Evolutionary conservation across 1,140 invertebrate genomes (phyloP), one percentile per base, ranked within the genome.

Genomic region (Asobara japonica): DNA sequence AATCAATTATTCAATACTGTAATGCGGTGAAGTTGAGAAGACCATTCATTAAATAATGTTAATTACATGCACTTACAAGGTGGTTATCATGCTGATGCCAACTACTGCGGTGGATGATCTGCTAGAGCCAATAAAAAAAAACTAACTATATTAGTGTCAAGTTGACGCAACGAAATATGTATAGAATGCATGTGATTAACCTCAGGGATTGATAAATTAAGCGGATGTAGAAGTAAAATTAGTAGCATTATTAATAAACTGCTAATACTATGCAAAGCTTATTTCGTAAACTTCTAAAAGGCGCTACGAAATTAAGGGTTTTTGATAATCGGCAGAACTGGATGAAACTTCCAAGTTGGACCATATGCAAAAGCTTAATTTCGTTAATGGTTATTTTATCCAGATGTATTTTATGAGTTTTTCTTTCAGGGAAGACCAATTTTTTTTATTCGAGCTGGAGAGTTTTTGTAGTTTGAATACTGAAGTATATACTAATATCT

Each of bases 61-160:
- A 66, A 29, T 30, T 78, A 69, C 85, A 87, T 88, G 86, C 87
- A 89, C 88, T 89, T 89, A 89, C 88, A 80, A 82, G 75, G 73
- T 82, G 68, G 80, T 82, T 75, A 66, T 79, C 72, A 72, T 80
- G 79, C 64, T 83, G 80, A 83, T 82, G 84, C 78, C 83, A 82
- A 73, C 72, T 77, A 78, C 76, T 76, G 74, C 84, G 84, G 84
- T 85, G 83, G 75, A 76, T 82, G 80, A 85, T 76, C 78, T 77
- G 77, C 86, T 87, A 84, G 69, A 77, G 75, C 83, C 81, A 72
- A 84, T 62, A 13, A 56, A 27, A 56, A 56, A 18, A 56, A 56
- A 56, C 51, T 56, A 22, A 18, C 51, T 56, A 56, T 56, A 25
- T 56, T 25, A 56, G 11, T 25, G 7, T 0, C 3, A 22, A 56